Base-by-base conservation (phyloP, 2,113 vertebrate species). In the Suricata suricatta region DNA sequence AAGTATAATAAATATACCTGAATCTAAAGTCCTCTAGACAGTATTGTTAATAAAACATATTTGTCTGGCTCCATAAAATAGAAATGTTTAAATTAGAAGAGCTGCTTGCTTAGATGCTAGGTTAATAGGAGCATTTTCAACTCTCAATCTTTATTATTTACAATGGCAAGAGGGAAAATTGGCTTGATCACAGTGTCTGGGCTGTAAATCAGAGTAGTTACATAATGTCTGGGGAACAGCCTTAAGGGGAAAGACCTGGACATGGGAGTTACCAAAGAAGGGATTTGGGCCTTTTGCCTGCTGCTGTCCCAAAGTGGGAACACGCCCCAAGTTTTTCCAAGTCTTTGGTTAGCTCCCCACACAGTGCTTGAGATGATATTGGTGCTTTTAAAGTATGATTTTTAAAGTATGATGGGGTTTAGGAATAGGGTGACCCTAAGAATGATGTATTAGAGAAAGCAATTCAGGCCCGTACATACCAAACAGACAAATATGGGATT, bases 1-100 rank as follows among this genome's bases (percentile, higher is more conserved):
- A 88, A 31, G n/a, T 19, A 96, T 21, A 85, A 88, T 97, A 97
- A 97, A 97, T 88, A 93, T 50, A 77, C 90, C 63, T 89, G 71
- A 88, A 96, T 94, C 71, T 83, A 79, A 97, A 95, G 76, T 79
- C 12, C 97, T 98, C 76, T 1, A 23, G 76, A 83, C 41, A 95
- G 69, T 64, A 96, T 93, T 88, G 64, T 89, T 97, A 98, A 96
- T 80, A 82, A 95, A 98, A 52, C 57, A 63, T 91, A 81, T 87
- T 96, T 97, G 71, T 95, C n/a, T 41, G 93, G 72, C 57, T 94
- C 50, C n/a, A 69, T 94, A 66, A 97, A 94, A 66, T 92, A 83
- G 63, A 94, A 95, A 84, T 92, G 54, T 13, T 97, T 88, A 97
- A 97, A 88, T 86, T 93, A 96, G 93, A 81, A 96, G 92, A 69